These are phyloP conservation scores for Tethea ocularis DNA, from an alignment of 2,888 invertebrate genomes.

Conservation along the genomic window DNA sequence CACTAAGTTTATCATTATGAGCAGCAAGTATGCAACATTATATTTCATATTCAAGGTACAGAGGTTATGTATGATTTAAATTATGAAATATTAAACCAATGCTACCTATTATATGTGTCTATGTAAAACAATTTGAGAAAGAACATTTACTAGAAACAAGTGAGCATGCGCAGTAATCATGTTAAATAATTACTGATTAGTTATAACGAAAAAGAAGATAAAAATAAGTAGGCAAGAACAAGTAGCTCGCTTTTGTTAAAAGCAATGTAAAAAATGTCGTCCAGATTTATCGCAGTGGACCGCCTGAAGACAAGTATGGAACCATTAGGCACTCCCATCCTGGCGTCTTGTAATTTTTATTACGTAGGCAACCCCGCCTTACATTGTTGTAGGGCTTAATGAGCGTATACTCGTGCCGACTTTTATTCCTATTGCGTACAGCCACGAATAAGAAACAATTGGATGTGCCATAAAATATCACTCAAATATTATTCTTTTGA, in stretches of 20 bases:
- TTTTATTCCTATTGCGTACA: conserved; percentile 44
- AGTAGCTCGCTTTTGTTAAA: conserved; percentile 11
- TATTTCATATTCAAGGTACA: too few relatives aligned
- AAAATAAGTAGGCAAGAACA: background rate
- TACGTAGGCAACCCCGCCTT: conserved; percentile 72
- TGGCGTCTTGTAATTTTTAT: conserved; percentile 77
- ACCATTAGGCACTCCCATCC: conserved; percentile 78
- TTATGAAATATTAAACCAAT: too few relatives aligned
- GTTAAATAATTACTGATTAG: background rate
- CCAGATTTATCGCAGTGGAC: conserved; percentile 52
- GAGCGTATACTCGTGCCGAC: conserved; percentile 55
- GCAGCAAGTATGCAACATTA: too few relatives aligned
- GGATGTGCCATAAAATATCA: conserved; percentile 33
- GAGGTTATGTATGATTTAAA: too few relatives aligned
- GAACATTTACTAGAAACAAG: background rate
- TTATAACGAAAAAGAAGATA: background rate
- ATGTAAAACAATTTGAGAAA: background rate
- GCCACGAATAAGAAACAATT: conserved; percentile 35
- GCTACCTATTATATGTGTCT: background rate
- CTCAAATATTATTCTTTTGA: background rate
- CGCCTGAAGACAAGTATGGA: conserved; percentile 55
- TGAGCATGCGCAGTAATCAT: background rate
- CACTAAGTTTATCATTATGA: too few relatives aligned
- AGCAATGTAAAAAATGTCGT: conserved; percentile 14
- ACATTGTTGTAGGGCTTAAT: conserved; percentile 76